Conservation (phyloP, 1,140 invertebrate genomes). For the Pseudomyrmex flavicornis region DNA sequence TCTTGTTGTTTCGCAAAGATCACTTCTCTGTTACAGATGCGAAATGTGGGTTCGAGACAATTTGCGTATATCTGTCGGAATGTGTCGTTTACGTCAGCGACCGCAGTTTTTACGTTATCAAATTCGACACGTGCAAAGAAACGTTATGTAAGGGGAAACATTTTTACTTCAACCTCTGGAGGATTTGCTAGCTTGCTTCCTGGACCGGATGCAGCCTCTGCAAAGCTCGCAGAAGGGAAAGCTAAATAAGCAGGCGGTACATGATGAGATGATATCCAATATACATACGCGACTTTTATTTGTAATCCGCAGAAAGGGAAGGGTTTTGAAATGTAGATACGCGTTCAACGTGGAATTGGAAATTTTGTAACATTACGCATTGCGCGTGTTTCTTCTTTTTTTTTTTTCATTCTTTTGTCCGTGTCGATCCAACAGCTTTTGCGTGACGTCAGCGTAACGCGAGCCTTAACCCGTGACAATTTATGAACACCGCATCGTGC, state of each 20-base stretch:
- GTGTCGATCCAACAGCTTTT: not conserved
- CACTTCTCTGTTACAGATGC: not conserved
- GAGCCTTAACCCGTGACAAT: constrained; percentile 7
- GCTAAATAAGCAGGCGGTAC: not conserved
- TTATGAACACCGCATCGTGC: constrained; percentile 4
- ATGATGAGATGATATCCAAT: not conserved
- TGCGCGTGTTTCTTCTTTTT: too few species aligned
- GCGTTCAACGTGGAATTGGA: not conserved
- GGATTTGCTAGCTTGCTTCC: not conserved
- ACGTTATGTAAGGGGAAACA: not conserved
- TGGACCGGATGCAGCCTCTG: not conserved
- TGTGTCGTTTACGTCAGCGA: not conserved
- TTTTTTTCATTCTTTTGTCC: not conserved
- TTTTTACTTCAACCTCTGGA: not conserved
- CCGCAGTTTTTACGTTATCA: not conserved
- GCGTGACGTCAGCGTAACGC: not conserved
- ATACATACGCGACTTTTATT: not conserved
- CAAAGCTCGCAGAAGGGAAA: not conserved
- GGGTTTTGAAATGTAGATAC: not conserved
- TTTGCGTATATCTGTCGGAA: not conserved
- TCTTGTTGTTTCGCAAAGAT: not conserved
- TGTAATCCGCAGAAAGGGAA: not conserved
- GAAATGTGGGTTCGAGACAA: constrained; percentile 5
- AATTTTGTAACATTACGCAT: not conserved
- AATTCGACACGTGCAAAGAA: constrained; percentile 10